Conservation (phyloP, 2,113 vertebrate species). For the Anser cygnoides region DNA sequence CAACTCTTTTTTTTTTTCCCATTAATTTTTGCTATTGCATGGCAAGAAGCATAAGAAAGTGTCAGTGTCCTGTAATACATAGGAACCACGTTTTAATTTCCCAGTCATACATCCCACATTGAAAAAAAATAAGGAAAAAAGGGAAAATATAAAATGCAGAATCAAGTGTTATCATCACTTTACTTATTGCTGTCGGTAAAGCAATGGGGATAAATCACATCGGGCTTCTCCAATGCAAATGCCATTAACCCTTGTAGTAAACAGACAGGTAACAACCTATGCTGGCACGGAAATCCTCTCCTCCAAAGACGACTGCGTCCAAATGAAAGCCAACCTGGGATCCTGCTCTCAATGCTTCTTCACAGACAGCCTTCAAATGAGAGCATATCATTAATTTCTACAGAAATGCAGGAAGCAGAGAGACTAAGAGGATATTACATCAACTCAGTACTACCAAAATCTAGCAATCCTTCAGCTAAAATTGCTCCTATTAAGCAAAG, state of each 20-base stretch:
- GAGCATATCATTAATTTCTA: constrained; percentile 35
- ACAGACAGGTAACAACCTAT: constrained; percentile 84
- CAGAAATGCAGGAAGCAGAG: not conserved
- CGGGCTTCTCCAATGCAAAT: not conserved
- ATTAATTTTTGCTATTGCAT: not conserved
- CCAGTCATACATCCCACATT: not conserved
- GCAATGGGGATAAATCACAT: not conserved
- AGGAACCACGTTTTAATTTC: not conserved
- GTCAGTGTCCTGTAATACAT: not conserved
- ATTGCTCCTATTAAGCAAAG: not conserved
- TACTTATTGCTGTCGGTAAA: not conserved
- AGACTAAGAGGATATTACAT: not conserved
- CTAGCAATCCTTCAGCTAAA: not conserved
- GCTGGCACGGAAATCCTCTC: constrained; percentile 98
- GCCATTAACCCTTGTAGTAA: not conserved
- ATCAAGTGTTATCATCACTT: not conserved
- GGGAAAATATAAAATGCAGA: not conserved
- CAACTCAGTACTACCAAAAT: not conserved
- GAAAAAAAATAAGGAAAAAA: not conserved
- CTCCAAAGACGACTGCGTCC: constrained; percentile 95
- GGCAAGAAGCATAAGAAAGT: not conserved
- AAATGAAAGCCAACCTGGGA: constrained; percentile 86
- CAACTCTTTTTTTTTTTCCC: not conserved
- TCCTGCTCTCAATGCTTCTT: constrained; percentile 81
- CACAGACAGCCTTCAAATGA: constrained; percentile 87